Conservation (phyloP, 1,140 invertebrate species). For the Drosophila oshimai region DNA sequence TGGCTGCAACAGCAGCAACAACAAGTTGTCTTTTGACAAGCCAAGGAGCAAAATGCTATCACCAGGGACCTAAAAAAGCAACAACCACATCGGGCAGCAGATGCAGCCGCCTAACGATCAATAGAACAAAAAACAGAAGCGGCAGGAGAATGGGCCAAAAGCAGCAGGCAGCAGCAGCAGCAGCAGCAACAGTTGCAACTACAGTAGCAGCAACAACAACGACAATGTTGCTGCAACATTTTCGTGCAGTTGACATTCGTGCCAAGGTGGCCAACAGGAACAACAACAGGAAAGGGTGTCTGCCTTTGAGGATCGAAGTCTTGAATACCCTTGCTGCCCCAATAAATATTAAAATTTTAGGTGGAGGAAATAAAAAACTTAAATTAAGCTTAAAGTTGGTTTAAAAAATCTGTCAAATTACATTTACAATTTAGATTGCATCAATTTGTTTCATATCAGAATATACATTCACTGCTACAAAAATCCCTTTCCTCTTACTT, state of each 20-base stretch:
- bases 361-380: too few species aligned
- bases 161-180: conserved; percentile 47
- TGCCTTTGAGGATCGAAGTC: not conserved
- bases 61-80: conserved; percentile 71
- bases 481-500: too few species aligned
- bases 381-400: too few species aligned
- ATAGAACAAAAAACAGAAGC: conserved; percentile 69
- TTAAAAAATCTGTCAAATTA: too few species aligned
- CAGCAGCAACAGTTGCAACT: conserved; percentile 29
- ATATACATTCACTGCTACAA: too few species aligned
- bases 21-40: conserved; percentile 69
- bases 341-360: too few species aligned
- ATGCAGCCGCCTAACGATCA: conserved; percentile 74
- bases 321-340: not conserved
- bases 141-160: conserved; percentile 47
- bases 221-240: conserved; percentile 63
- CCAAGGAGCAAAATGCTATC: conserved; percentile 78
- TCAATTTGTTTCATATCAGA: too few species aligned
- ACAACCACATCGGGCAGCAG: conserved; percentile 24
- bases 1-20: conserved; percentile 33
- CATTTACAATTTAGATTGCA: too few species aligned
- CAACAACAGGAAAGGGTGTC: conserved; percentile 20
- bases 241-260: conserved; percentile 78
- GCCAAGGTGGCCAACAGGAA: conserved; percentile 65
- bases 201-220: conserved; percentile 28